phyloP scores from a whole-genome alignment of 2,888 invertebrate species.

The Leptopilina syphax region DNA sequence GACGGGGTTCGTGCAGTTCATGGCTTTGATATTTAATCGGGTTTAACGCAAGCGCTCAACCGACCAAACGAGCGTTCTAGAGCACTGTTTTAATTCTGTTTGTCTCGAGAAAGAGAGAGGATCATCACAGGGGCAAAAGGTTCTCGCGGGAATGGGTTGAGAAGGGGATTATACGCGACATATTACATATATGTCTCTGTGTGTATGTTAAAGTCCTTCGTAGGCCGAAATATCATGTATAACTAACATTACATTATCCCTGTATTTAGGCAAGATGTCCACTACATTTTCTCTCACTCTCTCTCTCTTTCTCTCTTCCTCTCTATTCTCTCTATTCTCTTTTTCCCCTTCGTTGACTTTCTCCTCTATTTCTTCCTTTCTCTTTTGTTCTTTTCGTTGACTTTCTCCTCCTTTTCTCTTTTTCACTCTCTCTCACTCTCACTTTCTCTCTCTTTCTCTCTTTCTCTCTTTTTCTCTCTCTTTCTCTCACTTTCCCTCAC shows the following conservation, averaged over 20 bases:
- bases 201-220: neutral
- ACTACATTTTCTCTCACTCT: neutral
- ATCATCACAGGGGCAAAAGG: constrained; percentile 42
- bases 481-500: neutral
- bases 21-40: constrained; percentile 74
- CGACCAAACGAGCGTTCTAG: constrained; percentile 51
- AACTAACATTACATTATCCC: constrained; percentile 23
- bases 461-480: neutral
- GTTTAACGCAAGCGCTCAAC: constrained; percentile 66
- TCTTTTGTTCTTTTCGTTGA: neutral
- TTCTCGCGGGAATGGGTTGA: constrained; percentile 47
- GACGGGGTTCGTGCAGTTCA: constrained; percentile 53
- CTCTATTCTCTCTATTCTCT: neutral
- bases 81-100: constrained; percentile 70
- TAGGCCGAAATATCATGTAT: constrained; percentile 1
- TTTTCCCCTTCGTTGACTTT: neutral
- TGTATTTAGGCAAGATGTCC: neutral
- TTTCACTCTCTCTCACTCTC: neutral
- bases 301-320: neutral
- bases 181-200: constrained; percentile 41
- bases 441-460: neutral
- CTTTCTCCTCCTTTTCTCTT: neutral
- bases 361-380: neutral
- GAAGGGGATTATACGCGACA: constrained; percentile 45
- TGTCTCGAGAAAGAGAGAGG: constrained; percentile 67